A percentile compares a stretch with the other conserved stretches of the same genome.
phyloP scores from a whole-genome alignment of 2,797 vertebrate species.

The Phalanger gymnotis region DNA sequence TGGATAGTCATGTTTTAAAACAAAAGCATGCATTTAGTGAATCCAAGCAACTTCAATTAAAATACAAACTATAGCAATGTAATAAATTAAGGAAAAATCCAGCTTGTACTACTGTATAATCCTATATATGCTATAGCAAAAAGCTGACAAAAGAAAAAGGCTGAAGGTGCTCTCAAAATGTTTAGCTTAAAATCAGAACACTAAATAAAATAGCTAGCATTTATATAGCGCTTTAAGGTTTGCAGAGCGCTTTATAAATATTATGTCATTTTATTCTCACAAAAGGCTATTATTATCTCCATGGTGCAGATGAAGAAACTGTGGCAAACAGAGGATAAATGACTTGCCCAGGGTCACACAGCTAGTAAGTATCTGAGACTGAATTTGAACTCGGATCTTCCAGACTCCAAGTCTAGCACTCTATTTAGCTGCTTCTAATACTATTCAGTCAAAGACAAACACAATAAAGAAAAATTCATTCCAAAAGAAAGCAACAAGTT shows the following conservation, averaged over 20 bases:
- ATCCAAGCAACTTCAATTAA: conserved; percentile 74
- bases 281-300: neutral
- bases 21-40: conserved; percentile 83
- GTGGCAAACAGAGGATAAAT: neutral
- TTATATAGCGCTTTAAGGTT: neutral
- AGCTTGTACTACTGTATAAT: conserved; percentile 59
- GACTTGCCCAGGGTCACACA: neutral
- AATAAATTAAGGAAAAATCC: conserved; percentile 77
- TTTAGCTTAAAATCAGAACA: conserved; percentile 79
- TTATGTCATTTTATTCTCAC: neutral
- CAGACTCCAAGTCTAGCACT: neutral
- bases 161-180: conserved; percentile 80
- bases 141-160: conserved; percentile 77
- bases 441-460: conserved; percentile 60
- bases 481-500: conserved; percentile 58
- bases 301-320: neutral
- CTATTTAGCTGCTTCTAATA: conserved; percentile 45
- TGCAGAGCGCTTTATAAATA: neutral
- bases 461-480: conserved; percentile 47
- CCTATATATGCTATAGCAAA: conserved; percentile 77
- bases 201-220: neutral
- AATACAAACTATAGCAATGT: conserved; percentile 79
- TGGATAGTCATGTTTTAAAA: conserved; percentile 76
- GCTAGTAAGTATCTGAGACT: neutral
- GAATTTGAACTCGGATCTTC: neutral